These are phyloP conservation scores for Datnioides undecimradiatus DNA, from an alignment of 2,113 vertebrate species.

Conservation along the genomic window DNA sequence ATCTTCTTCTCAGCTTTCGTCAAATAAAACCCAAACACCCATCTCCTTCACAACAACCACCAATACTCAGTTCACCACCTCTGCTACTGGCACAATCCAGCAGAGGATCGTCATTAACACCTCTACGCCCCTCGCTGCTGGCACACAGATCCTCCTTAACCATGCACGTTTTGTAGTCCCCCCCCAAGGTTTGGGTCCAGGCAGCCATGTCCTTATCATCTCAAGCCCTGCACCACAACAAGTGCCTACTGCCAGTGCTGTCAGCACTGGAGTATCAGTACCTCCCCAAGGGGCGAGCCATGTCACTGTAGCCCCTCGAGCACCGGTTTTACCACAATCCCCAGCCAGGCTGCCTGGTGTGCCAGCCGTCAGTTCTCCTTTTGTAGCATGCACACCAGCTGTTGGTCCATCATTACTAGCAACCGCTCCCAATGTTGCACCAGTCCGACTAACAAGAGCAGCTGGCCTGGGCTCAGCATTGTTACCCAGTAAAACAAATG, in stretches of 20 bases:
- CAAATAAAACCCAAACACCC: slow-evolving; percentile 36
- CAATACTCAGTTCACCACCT: slow-evolving; percentile 61
- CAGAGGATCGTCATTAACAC: slow-evolving; percentile 96
- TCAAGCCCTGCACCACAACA: slow-evolving; percentile 81
- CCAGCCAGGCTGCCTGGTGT: slow-evolving; percentile 47
- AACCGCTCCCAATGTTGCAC: slow-evolving; percentile 38
- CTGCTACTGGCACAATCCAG: slow-evolving; percentile 82
- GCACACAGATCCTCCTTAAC: slow-evolving; percentile 96
- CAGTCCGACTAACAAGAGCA: slow-evolving; percentile 40
- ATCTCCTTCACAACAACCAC: slow-evolving; percentile 20
- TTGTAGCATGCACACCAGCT: slow-evolving; percentile 60
- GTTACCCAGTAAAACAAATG: slow-evolving; percentile 60
- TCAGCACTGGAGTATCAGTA: slow-evolving; percentile 34
- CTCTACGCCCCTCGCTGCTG: slow-evolving; percentile 90
- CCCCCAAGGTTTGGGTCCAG: slow-evolving; percentile 92
- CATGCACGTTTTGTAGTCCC: slow-evolving; percentile 93
- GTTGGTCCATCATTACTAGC: slow-evolving; percentile 44
- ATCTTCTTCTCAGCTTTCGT: slow-evolving; percentile 30
- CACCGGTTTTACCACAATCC: slow-evolving; percentile 53
- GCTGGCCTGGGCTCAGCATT: slow-evolving; percentile 23
- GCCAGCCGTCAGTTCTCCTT: slow-evolving; percentile 54
- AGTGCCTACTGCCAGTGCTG: slow-evolving; percentile 71
- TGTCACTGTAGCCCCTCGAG: slow-evolving; percentile 35
- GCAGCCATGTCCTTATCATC: slow-evolving; percentile 93
- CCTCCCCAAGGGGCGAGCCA: slow-evolving; percentile 47